Conservation (phyloP, 2,113 vertebrate genomes). For the Octodon degus region DNA sequence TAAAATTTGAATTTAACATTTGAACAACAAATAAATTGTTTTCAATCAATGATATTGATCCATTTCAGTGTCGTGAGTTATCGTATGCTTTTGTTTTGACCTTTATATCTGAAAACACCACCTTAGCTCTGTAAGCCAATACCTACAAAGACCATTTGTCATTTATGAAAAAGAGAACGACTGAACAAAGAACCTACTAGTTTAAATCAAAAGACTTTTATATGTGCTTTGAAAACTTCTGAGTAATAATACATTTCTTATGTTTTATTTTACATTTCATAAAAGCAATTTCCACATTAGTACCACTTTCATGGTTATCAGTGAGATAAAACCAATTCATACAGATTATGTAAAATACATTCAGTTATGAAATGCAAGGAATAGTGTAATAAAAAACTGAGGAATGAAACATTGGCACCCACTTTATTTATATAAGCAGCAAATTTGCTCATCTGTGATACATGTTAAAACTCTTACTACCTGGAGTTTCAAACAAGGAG, state of each 20-base stretch:
- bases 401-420: not conserved
- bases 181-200: not conserved
- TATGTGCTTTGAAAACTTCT: not conserved
- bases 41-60: constrained; percentile 62
- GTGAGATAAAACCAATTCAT: constrained; percentile 2
- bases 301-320: not conserved
- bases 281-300: not conserved
- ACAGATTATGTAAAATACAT: not conserved
- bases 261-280: not conserved
- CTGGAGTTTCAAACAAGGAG: not conserved
- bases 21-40: constrained; percentile 51
- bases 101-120: constrained; percentile 33
- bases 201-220: not conserved
- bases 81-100: constrained; percentile 29
- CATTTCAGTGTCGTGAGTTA: not conserved
- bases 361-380: constrained; percentile 14
- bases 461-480: not conserved
- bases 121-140: not conserved
- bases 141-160: constrained; percentile 33
- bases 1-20: constrained; percentile 67
- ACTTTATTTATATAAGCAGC: not conserved
- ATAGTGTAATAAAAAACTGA: not conserved
- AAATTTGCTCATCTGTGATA: not conserved
- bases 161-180: constrained; percentile 48
- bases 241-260: not conserved